Evolutionary conservation across 2,797 vertebrate genomes (phyloP), one percentile per base, ranked within the genome.

Genomic region (Bryconaethiops microstoma): DNA sequence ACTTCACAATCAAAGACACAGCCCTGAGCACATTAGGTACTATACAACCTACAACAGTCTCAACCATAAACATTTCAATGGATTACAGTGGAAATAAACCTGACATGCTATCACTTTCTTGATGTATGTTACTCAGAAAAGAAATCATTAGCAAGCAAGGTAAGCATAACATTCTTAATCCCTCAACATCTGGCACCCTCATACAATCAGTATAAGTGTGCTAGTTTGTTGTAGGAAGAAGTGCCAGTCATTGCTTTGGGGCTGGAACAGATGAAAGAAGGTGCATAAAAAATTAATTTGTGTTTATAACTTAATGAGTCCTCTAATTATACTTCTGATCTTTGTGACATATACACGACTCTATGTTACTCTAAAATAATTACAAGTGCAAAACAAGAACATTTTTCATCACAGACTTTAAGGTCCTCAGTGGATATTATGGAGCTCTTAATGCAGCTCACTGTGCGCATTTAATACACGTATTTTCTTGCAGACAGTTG

Each of bases 221-320:
- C 6, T 14, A 7, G 72, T 76, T 78, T 73, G 83, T 74, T 74
- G 73, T 50, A 71, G 70, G 48, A 68, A 84, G 16, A 71, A 73
- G 45, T 68, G 59, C 68, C 77, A 59, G 57, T 77, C 74, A 78
- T 67, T 35, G 65, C 50, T 12, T 7, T 54, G 69, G 76, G 74
- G 71, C 62, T 80, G n/a, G 67, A 82, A 74, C 81, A 85, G 59
- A 42, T 69, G 39, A 60, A 67, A 76, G 48, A n/a, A 76, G 19
- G 23, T 17, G 48, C 75, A 79, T 84, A 79, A 84, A 76, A 77
- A 64, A 73, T 83, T 77, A 50, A 81, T 74, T 62, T 79, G 70
- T 42, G 67, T 69, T 75, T 39, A 42, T 45, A 50, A n/a, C 40
- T 78, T 84, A 79, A 82, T 81, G 63, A 81, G 55, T 54, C 40